Percentiles rank a stretch among this genome's conserved stretches.
Conservation (phyloP, 2,113 vertebrate species). For the Tinamus guttatus region DNA sequence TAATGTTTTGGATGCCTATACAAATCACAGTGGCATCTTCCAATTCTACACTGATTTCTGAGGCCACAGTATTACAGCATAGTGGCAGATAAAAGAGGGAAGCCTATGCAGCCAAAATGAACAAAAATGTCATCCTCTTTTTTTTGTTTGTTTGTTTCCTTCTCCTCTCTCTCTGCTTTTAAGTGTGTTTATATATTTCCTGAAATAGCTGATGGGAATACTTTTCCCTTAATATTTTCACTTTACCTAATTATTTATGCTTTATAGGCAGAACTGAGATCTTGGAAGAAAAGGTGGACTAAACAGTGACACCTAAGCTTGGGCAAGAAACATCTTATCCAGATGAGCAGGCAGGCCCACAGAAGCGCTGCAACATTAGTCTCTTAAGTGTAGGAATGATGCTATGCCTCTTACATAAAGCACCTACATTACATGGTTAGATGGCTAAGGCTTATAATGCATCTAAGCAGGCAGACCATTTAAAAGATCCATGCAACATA, state of each 20-base stretch:
- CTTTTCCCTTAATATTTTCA: background rate
- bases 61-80: background rate
- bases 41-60: background rate
- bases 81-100: background rate
- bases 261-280: background rate
- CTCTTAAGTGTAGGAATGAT: background rate
- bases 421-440: background rate
- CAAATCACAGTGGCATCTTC: background rate
- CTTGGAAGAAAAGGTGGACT: background rate
- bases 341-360: fast-evolving
- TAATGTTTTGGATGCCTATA: background rate
- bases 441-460: background rate
- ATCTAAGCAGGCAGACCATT: background rate
- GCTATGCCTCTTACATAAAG: background rate
- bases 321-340: background rate
- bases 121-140: background rate
- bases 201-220: background rate
- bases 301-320: background rate
- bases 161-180: too few relatives aligned
- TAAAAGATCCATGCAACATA: background rate
- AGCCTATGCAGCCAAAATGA: background rate
- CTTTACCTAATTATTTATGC: fast-evolving
- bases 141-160: background rate
- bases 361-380: background rate
- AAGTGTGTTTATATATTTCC: background rate